Percentiles rank a stretch among this genome's conserved stretches.
phyloP scores from a whole-genome alignment of 2,113 vertebrate genomes.

The Clinocottus analis region DNA sequence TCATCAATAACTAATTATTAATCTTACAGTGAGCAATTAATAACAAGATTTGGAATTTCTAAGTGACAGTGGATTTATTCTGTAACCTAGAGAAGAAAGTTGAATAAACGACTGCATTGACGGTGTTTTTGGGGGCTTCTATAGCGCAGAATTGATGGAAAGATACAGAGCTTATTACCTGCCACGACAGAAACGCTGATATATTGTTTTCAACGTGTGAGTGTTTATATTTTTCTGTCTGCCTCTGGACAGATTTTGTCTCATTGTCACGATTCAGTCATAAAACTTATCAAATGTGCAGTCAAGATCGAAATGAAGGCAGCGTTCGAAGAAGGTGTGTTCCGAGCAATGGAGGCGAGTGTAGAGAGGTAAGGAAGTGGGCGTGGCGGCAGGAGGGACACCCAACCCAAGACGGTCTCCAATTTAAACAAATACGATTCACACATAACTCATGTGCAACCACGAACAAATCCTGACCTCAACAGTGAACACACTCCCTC shows the following conservation, averaged over 20 bases:
- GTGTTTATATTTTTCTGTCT: too few species aligned
- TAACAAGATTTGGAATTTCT: constrained; percentile 21
- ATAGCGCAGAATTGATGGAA: not conserved
- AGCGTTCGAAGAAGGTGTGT: not conserved
- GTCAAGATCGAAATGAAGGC: not conserved
- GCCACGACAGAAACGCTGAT: not conserved
- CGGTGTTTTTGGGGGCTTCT: not conserved
- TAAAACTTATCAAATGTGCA: not conserved
- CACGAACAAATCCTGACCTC: constrained; percentile 6
- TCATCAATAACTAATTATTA: constrained; percentile 70
- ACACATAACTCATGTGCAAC: constrained; percentile 24
- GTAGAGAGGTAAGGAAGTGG: not conserved
- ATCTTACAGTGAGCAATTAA: constrained; percentile 64
- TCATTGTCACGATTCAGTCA: not conserved
- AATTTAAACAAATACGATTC: constrained; percentile 10
- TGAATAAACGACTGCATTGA: not conserved
- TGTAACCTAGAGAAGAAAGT: not conserved
- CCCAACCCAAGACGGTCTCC: not conserved
- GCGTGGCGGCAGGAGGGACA: not conserved
- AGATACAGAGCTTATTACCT: not conserved
- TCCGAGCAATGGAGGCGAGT: not conserved
- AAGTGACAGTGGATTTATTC: constrained; percentile 13
- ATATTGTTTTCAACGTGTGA: not conserved
- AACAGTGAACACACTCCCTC: constrained; percentile 16
- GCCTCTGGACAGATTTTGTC: too few species aligned